A percentile compares a stretch with the other conserved stretches of the same genome.
Conservation (phyloP, 1,140 invertebrate genomes). For the Brachionus sp. region DNA sequence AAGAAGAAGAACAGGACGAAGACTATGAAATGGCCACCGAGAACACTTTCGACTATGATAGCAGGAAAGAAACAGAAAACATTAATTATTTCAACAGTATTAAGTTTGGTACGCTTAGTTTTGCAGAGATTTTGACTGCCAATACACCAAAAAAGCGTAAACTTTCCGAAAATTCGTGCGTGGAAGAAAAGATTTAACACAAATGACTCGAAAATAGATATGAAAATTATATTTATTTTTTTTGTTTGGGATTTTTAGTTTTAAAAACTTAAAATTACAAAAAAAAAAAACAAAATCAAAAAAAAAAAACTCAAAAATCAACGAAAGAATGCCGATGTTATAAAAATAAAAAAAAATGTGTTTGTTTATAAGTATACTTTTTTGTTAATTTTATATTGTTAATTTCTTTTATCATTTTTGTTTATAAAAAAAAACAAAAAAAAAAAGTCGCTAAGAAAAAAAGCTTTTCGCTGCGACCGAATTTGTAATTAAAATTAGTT, state of each 20-base stretch:
- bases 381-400: conserved; percentile 8
- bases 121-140: conserved; percentile 15
- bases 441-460: neutral
- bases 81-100: neutral
- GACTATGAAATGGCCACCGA: neutral
- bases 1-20: neutral
- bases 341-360: neutral
- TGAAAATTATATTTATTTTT: neutral
- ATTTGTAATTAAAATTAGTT: neutral
- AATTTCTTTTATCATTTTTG: neutral
- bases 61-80: neutral
- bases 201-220: neutral
- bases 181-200: neutral
- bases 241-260: neutral
- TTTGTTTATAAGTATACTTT: neutral
- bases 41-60: conserved; percentile 1
- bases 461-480: neutral
- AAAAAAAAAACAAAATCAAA: conserved; percentile 6
- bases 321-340: neutral
- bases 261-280: conserved; percentile 13
- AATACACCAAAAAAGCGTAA: conserved; percentile 5
- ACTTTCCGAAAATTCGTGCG: conserved; percentile 10
- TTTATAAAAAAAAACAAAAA: no score
- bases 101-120: neutral
- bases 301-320: neutral